A percentile compares a stretch with the other conserved stretches of the same genome.
These are phyloP conservation scores for Micromesistius poutassou DNA, from an alignment of 2,797 vertebrate genomes.

Conservation along the genomic window DNA sequence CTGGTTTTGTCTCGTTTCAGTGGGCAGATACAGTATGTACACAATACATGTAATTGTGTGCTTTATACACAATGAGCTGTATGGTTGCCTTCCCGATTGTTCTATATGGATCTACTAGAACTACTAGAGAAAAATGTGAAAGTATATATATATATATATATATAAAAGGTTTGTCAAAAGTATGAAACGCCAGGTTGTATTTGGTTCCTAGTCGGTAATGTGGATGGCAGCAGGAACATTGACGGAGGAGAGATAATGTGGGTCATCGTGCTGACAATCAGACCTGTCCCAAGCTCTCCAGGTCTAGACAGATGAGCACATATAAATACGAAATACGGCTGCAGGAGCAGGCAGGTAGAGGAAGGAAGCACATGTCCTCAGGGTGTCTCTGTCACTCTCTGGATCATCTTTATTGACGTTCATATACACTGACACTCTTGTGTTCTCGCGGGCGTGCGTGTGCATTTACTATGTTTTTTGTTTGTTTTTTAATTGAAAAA, in stretches of 20 bases:
- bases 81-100: too few species aligned
- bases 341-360: conserved; percentile 21
- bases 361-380: conserved; percentile 11
- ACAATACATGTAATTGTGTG: neutral
- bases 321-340: neutral
- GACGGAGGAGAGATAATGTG: conserved; percentile 24
- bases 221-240: conserved; percentile 29
- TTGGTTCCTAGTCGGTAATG: conserved; percentile 30
- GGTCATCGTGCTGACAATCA: conserved; percentile 44
- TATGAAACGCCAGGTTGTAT: neutral
- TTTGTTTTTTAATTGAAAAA: too few species aligned
- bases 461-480: neutral
- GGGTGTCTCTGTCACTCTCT: conserved; percentile 13
- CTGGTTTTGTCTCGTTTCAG: neutral
- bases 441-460: neutral
- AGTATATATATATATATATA: too few species aligned
- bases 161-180: too few species aligned
- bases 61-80: neutral
- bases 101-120: neutral
- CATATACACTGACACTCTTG: too few species aligned
- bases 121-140: too few species aligned
- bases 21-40: neutral
- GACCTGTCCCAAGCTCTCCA: neutral
- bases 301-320: too few species aligned
- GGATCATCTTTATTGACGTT: too few species aligned